Percentiles rank a stretch among this genome's conserved stretches.
Evolutionary conservation across 2,113 vertebrate genomes (phyloP).

Genomic region (Oreotragus oreotragus): DNA sequence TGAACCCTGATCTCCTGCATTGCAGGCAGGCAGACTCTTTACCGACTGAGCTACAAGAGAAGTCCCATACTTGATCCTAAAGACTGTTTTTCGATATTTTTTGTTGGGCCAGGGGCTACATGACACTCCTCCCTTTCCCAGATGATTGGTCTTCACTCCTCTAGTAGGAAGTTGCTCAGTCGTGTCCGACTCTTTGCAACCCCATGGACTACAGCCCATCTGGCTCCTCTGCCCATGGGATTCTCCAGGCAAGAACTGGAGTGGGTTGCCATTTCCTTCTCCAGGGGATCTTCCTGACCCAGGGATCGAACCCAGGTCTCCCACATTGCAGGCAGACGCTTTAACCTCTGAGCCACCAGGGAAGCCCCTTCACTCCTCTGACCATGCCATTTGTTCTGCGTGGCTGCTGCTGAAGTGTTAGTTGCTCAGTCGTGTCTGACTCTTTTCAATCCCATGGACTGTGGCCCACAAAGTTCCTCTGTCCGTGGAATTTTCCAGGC

Average conservation of each 20-base stretch:
- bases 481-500: not conserved
- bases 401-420: too few species aligned
- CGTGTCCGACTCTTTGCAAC: not conserved
- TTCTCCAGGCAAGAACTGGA: not conserved
- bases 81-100: not conserved
- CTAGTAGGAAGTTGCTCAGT: too few species aligned
- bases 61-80: not conserved
- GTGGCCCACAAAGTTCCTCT: not conserved
- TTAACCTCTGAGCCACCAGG: not conserved
- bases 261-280: not conserved
- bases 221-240: not conserved
- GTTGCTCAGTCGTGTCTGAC: not conserved
- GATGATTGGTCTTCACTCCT: not conserved
- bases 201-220: not conserved
- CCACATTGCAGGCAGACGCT: not conserved
- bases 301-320: not conserved
- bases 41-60: not conserved
- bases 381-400: too few species aligned
- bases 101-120: not conserved
- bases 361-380: too few species aligned
- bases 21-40: not conserved
- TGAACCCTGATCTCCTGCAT: not conserved
- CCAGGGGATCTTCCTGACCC: not conserved
- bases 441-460: not conserved
- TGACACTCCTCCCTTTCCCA: not conserved